phyloP scores from a whole-genome alignment of 2,888 invertebrate genomes.

The Rhynchonema sp. region DNA sequence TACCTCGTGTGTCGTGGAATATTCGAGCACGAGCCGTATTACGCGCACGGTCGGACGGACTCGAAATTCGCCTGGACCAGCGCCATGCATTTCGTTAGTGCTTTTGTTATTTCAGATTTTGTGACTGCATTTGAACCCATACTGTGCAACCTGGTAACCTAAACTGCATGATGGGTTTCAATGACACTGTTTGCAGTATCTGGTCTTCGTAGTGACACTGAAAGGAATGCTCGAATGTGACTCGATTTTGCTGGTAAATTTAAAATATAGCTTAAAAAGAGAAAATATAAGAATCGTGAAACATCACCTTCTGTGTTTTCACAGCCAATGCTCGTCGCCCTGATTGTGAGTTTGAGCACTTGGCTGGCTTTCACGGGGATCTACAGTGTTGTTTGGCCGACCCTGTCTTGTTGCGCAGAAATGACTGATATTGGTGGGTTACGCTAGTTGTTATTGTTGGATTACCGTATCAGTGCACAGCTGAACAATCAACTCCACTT shows the following conservation, averaged over 20 bases:
- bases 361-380: background rate
- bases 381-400: slow-evolving; percentile 5
- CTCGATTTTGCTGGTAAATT: too few relatives aligned
- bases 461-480: too few relatives aligned
- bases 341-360: background rate
- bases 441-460: too few relatives aligned
- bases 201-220: background rate
- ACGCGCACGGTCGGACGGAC: background rate
- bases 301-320: background rate
- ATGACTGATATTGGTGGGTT: background rate
- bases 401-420: background rate
- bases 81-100: background rate
- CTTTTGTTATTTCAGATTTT: background rate
- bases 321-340: background rate
- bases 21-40: background rate
- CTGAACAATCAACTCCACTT: too few relatives aligned
- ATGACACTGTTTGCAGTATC: background rate
- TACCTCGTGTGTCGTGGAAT: background rate
- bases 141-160: background rate
- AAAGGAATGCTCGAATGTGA: background rate
- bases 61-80: background rate
- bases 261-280: too few relatives aligned
- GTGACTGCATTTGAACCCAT: background rate
- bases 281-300: too few relatives aligned
- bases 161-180: too few relatives aligned